These are phyloP conservation scores for Carassius auratus DNA, from an alignment of 2,113 vertebrate genomes.

Conservation along the genomic window DNA sequence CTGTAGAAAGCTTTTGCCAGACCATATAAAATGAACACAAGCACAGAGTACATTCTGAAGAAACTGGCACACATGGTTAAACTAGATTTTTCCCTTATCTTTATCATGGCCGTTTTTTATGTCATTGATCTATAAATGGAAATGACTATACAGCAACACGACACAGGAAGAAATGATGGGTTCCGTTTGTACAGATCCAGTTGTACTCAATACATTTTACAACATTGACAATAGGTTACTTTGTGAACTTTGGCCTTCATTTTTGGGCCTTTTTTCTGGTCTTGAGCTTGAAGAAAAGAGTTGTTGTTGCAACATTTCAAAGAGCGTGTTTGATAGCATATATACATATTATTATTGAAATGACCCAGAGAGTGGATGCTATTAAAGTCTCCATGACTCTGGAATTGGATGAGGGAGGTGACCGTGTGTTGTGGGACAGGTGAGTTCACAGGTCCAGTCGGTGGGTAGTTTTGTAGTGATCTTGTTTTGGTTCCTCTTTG, in stretches of 20 bases:
- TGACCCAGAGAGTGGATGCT: too few relatives aligned
- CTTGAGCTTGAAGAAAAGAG: neutral
- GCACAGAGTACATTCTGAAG: neutral
- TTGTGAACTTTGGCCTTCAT: conserved; percentile 46
- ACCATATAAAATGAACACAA: neutral
- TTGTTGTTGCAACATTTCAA: neutral
- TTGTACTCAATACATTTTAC: conserved; percentile 27
- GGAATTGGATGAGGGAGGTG: too few relatives aligned
- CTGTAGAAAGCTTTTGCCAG: too few relatives aligned
- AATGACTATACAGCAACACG: conserved; percentile 29
- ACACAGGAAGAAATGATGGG: neutral
- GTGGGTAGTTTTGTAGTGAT: neutral
- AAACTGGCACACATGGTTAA: neutral
- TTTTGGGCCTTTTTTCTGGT: neutral
- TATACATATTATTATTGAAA: too few relatives aligned
- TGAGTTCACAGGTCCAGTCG: neutral
- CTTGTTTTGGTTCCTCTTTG: neutral
- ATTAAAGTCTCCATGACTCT: too few relatives aligned
- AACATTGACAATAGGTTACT: conserved; percentile 39
- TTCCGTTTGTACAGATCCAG: neutral
- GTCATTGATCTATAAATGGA: conserved; percentile 7
- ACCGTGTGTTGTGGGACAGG: neutral
- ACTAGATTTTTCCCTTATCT: neutral
- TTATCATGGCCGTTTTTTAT: neutral
- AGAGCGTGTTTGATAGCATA: too few relatives aligned